Base-by-base conservation (phyloP, 1,140 invertebrate species). In the Cephus cinctus region DNA sequence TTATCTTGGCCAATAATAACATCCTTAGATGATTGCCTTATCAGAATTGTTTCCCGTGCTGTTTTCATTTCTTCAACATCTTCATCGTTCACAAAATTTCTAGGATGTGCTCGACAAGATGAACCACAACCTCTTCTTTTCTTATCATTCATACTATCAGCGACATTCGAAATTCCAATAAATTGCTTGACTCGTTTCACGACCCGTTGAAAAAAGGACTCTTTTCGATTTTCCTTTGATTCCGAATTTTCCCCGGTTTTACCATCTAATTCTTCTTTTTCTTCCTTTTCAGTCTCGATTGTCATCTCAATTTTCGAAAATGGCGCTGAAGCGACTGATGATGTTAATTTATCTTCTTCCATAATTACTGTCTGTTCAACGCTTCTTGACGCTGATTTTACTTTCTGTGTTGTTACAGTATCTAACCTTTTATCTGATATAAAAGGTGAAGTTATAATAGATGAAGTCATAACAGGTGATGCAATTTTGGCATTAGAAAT, bases 191-290 rank as follows among this genome's bases (percentile, higher is more conserved):
- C n/a, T n/a, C 31, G 46, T 21, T 45, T 54, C 3, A 57, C 16
- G 2, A 31, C 27, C 25, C 43, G 47, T 8, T 18, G 19, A 4
- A 59, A 12, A 9, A 54, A 49, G 5, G 44, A 30, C 6, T 43
- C 30, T 22, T 12, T 52, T 16, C 21, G 14, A 21, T 43, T 52
- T 9, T 35, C 32, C 1, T 32, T 21, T 2, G 19, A 27, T 8
- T 27, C 25, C 25, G 6, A 6, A 8, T 27, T 27, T 27, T n/a
- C 25, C 25, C n/a, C 25, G 6, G 25, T n/a, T 27, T 6, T 27
- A 27, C n/a, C 25, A 8, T 27, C n/a, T 8, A n/a, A n/a, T n/a
- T 6, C n/a, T 6, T 27, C 25, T 27, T 27, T n/a, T 27, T 27
- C n/a, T 27, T 27, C 25, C n/a, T 8, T 27, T 27, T 27, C 6